phyloP scores from a whole-genome alignment of 1,140 invertebrate species.

The Mya arenaria region DNA sequence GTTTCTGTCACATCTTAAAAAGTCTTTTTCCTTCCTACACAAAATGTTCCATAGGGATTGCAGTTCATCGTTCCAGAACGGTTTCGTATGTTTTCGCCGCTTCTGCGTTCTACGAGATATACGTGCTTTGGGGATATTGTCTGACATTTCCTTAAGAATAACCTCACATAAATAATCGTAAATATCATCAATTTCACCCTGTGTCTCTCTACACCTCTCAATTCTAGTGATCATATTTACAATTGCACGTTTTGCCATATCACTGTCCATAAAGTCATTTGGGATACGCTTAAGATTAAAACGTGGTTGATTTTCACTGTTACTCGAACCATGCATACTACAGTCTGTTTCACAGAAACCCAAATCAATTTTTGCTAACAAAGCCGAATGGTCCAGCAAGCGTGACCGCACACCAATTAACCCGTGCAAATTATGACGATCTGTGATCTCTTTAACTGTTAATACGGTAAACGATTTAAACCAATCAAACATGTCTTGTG shows the following conservation, averaged over 20 bases:
- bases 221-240: constrained; percentile 5
- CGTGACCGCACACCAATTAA: constrained; percentile 12
- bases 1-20: neutral
- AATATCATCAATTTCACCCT: constrained; percentile 9
- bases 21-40: neutral
- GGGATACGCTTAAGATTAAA: constrained; percentile 5
- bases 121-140: neutral
- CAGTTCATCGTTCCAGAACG: constrained; percentile 29
- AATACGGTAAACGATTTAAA: constrained; percentile 18
- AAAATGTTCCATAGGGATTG: neutral
- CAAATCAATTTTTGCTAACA: neutral
- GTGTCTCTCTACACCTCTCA: neutral
- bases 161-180: constrained; percentile 20
- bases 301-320: neutral
- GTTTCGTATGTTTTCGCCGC: neutral
- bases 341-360: neutral
- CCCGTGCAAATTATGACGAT: neutral
- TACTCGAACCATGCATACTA: neutral
- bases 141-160: constrained; percentile 12
- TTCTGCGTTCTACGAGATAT: neutral
- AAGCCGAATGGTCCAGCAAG: constrained; percentile 1
- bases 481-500: constrained; percentile 1
- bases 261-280: constrained; percentile 6
- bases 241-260: neutral
- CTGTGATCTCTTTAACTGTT: neutral